Evolutionary conservation across 2,888 invertebrate genomes (phyloP).

Genomic region (Andrena praecox): DNA sequence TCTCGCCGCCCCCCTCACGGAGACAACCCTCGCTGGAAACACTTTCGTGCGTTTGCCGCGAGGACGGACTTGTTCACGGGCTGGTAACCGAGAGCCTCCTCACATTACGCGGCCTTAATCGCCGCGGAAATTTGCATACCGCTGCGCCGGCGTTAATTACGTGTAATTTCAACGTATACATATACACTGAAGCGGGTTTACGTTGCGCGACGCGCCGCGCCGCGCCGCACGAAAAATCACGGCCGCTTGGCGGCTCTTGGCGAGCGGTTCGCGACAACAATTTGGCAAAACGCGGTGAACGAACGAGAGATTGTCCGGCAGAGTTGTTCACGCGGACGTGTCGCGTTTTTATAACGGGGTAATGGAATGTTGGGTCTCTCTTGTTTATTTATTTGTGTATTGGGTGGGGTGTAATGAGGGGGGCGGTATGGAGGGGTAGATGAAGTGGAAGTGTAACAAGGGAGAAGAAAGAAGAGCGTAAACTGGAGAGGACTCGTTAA

Average conservation of each 20-base stretch:
- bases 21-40: slow-evolving; percentile 27
- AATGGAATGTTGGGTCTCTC: not conserved
- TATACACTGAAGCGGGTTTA: not conserved
- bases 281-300: not conserved
- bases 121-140: slow-evolving; percentile 33
- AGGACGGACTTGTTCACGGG: slow-evolving; percentile 23
- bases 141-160: slow-evolving; percentile 10
- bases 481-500: no score
- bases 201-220: not conserved
- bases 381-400: not conserved
- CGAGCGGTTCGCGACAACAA: not conserved
- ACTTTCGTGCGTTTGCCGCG: slow-evolving; percentile 26
- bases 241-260: not conserved
- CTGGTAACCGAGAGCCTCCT: slow-evolving; percentile 26
- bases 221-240: not conserved
- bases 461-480: no score
- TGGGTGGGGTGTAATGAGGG: not conserved
- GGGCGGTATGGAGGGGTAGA: no score
- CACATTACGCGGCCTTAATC: slow-evolving; percentile 25
- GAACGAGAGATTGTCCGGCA: not conserved
- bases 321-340: not conserved
- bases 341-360: not conserved
- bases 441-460: no score
- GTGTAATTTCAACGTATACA: slow-evolving; percentile 10
- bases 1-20: not conserved